phyloP scores from a whole-genome alignment of 2,888 invertebrate species.

The Noctua fimbriata region DNA sequence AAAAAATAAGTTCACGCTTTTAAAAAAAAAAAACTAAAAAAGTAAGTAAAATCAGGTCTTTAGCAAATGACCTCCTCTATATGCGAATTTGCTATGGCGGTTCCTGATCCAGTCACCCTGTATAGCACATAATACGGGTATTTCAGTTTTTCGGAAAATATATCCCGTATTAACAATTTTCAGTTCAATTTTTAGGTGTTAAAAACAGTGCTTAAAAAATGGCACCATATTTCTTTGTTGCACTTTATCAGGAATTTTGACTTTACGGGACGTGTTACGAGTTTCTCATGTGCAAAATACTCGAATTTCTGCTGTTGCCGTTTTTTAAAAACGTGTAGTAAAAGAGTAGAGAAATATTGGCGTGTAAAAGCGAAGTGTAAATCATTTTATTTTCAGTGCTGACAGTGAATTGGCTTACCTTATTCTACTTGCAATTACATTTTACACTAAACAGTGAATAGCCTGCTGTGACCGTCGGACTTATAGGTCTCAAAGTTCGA shows the following conservation, averaged over 20 bases:
- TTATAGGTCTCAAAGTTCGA: too few species aligned
- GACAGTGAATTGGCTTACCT: not conserved
- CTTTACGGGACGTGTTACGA: slow-evolving; percentile 2
- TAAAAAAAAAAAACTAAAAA: too few species aligned
- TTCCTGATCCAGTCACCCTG: too few species aligned
- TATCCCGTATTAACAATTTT: not conserved
- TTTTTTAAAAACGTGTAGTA: slow-evolving; percentile 1
- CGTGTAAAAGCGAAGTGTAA: not conserved
- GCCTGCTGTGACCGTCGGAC: too few species aligned
- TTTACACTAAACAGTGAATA: not conserved
- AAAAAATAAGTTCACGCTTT: too few species aligned
- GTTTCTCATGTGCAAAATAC: slow-evolving; percentile 7
- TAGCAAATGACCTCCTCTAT: too few species aligned
- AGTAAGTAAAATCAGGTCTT: too few species aligned
- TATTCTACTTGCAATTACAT: not conserved
- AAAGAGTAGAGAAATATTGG: not conserved
- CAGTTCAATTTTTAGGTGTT: slow-evolving; percentile 2
- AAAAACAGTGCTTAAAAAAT: not conserved
- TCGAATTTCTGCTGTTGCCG: not conserved
- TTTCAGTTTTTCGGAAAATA: not conserved
- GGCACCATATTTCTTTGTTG: slow-evolving; percentile 21
- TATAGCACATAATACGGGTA: not conserved
- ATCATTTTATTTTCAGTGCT: too few species aligned
- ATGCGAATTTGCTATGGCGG: too few species aligned
- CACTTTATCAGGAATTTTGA: not conserved